Percentiles rank a stretch among this genome's conserved stretches.
These are phyloP conservation scores for Pseudachorutes palmiensis DNA, from an alignment of 1,140 invertebrate species.

Conservation along the genomic window DNA sequence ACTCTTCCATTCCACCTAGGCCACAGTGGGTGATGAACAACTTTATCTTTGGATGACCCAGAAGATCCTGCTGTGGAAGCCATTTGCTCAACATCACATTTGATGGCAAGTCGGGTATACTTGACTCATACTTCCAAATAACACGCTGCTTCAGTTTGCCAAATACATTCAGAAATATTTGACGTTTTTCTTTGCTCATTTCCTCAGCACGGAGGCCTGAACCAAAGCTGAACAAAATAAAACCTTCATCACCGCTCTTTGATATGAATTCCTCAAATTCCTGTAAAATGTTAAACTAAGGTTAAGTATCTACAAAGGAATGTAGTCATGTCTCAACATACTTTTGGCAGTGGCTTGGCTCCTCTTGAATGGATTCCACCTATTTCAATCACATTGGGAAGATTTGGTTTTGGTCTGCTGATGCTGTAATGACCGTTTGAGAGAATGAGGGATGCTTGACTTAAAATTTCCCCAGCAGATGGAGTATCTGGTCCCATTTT, in stretches of 20 bases:
- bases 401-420: conserved; percentile 1
- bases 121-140: conserved; percentile 20
- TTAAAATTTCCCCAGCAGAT: conserved; percentile 14
- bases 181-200: not conserved
- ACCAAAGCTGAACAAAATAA: conserved; percentile 1
- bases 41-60: conserved; percentile 25
- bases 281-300: not conserved
- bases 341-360: conserved; percentile 32
- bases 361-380: conserved; percentile 36
- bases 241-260: not conserved
- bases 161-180: not conserved
- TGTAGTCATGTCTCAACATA: no score
- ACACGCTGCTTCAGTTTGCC: conserved; percentile 2
- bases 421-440: conserved; percentile 28
- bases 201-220: not conserved
- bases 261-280: conserved; percentile 1
- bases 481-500: conserved; percentile 18
- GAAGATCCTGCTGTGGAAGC: conserved; percentile 22
- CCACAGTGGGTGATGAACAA: conserved; percentile 24
- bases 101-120: not conserved
- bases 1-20: conserved; percentile 18
- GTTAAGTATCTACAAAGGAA: no score
- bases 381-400: conserved; percentile 25
- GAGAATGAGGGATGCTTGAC: conserved; percentile 28
- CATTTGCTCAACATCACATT: conserved; percentile 21